These are phyloP conservation scores for Pyrgilauda ruficollis DNA, from an alignment of 2,113 vertebrate genomes.

Conservation along the genomic window DNA sequence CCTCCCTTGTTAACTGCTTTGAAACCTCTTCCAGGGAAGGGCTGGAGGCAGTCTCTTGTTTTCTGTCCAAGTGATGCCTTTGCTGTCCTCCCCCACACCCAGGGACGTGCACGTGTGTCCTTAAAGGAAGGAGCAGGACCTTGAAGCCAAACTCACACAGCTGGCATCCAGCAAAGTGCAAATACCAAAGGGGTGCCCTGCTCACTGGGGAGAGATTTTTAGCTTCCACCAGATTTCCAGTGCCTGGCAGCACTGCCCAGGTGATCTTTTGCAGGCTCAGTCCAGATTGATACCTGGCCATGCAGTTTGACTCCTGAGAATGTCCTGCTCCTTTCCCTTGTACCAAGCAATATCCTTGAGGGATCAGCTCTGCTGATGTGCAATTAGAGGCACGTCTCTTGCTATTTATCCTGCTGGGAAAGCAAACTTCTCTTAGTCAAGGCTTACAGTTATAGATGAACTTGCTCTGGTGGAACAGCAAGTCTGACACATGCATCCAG, in stretches of 20 bases:
- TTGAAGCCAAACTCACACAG: background rate
- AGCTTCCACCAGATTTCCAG: background rate
- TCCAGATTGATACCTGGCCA: background rate
- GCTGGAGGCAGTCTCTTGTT: background rate
- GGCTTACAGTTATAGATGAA: conserved; percentile 47
- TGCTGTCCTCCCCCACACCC: background rate
- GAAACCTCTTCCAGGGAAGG: background rate
- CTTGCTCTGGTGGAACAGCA: conserved; percentile 40
- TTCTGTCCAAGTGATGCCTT: background rate
- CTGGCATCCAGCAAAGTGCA: background rate
- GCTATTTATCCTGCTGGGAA: conserved; percentile 48
- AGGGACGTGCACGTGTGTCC: background rate
- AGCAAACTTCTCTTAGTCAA: conserved; percentile 44
- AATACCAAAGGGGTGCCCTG: background rate
- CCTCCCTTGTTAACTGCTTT: background rate
- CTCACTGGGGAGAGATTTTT: background rate
- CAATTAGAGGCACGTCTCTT: conserved; percentile 26
- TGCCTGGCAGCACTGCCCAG: background rate
- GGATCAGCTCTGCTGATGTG: conserved; percentile 47
- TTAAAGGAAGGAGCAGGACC: background rate
- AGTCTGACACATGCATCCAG: conserved; percentile 36
- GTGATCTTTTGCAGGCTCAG: background rate
- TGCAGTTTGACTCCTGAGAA: background rate
- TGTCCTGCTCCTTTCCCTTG: background rate
- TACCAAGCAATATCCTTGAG: conserved; percentile 2